Conservation (phyloP, 2,113 vertebrate genomes). For the Regulus satrapa region DNA sequence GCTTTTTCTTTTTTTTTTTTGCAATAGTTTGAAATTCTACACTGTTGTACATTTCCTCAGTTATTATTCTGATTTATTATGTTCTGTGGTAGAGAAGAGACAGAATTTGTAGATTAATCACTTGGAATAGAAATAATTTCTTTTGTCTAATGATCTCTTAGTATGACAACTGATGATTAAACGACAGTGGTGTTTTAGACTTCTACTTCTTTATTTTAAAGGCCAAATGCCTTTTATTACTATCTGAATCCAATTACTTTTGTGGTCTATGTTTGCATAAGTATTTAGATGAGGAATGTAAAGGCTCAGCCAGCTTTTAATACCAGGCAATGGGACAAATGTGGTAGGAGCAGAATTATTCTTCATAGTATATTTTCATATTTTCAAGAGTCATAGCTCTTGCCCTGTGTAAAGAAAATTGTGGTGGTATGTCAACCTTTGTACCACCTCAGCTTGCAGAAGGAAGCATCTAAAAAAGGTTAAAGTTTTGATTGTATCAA, state of each 20-base stretch:
- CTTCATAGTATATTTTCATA: too few relatives aligned
- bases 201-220: background rate
- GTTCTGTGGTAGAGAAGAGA: background rate
- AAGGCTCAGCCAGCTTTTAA: background rate
- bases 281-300: background rate
- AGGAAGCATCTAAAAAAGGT: background rate
- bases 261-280: background rate
- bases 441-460: background rate
- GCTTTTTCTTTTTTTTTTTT: background rate
- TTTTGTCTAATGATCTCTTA: background rate
- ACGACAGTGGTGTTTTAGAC: background rate
- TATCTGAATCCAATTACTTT: background rate
- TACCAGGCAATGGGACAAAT: background rate
- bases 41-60: background rate
- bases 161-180: background rate
- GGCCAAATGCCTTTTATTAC: background rate
- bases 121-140: background rate
- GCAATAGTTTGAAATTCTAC: background rate
- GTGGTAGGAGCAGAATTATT: background rate
- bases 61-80: background rate
- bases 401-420: background rate
- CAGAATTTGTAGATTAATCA: background rate
- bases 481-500: background rate
- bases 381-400: background rate
- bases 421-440: background rate